Evolutionary conservation across 2,888 invertebrate species (phyloP).

Genomic region (Spialia ferax): DNA sequence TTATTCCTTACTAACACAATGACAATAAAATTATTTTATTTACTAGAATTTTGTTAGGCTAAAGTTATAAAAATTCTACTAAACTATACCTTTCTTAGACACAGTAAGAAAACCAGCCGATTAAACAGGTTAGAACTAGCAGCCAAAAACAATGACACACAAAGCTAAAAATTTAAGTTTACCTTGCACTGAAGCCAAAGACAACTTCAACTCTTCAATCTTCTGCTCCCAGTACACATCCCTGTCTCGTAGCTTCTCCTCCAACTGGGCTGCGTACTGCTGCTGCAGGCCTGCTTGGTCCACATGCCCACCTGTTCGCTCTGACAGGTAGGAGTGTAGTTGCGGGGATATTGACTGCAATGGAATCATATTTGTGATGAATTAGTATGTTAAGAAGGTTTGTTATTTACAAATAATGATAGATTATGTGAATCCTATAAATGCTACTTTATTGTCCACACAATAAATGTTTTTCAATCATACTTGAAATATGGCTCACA

Average conservation of each 20-base stretch:
- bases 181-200: slow-evolving; percentile 90
- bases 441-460: too few relatives aligned
- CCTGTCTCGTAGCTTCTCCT: slow-evolving; percentile 88
- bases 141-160: background rate
- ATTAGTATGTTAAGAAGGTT: background rate
- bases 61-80: too few relatives aligned
- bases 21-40: too few relatives aligned
- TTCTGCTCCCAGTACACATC: slow-evolving; percentile 87
- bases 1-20: too few relatives aligned
- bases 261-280: slow-evolving; percentile 87
- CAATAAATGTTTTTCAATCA: too few relatives aligned
- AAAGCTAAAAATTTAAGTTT: slow-evolving; percentile 43
- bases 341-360: slow-evolving; percentile 80
- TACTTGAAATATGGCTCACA: too few relatives aligned
- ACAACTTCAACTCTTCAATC: slow-evolving; percentile 85
- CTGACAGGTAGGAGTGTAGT: slow-evolving; percentile 76
- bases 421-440: too few relatives aligned
- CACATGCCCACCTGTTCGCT: slow-evolving; percentile 73
- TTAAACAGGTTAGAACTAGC: too few relatives aligned
- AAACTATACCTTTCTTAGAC: too few relatives aligned
- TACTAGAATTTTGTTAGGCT: too few relatives aligned
- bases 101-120: too few relatives aligned
- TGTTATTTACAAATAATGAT: too few relatives aligned
- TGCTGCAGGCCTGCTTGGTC: slow-evolving; percentile 80
- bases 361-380: background rate